phyloP scores from a whole-genome alignment of 1,140 invertebrate species.

The Megalonaias nervosa region DNA sequence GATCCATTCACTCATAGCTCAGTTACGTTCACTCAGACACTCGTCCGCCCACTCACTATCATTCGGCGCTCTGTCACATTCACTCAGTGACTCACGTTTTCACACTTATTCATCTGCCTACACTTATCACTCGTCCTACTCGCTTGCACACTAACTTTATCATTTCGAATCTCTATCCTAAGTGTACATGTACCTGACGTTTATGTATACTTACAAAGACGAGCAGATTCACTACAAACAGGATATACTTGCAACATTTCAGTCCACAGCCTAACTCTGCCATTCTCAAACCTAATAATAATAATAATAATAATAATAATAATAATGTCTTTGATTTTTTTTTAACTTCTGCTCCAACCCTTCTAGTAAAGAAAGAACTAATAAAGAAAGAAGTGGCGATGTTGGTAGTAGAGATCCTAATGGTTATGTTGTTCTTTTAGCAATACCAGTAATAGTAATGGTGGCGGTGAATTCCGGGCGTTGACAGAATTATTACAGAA shows the following conservation, averaged over 20 bases:
- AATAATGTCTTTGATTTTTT: no score
- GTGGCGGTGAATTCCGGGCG: no score
- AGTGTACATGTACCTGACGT: neutral
- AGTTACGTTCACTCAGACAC: neutral
- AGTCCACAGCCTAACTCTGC: slow-evolving; percentile 28
- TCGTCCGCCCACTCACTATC: neutral
- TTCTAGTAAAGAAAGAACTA: no score
- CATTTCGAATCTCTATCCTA: no score
- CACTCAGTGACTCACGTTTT: neutral
- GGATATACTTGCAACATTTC: slow-evolving; percentile 34
- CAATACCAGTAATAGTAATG: no score
- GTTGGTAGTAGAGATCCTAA: no score
- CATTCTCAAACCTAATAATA: slow-evolving; percentile 10
- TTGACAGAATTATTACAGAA: no score
- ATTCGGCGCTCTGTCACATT: neutral
- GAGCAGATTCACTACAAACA: slow-evolving; percentile 38
- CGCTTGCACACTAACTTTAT: no score
- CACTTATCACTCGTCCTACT: neutral
- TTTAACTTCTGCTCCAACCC: no score
- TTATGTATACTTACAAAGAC: slow-evolving; percentile 38
- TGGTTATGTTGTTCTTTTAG: no score
- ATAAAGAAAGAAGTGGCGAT: no score
- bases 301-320: neutral
- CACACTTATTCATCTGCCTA: neutral
- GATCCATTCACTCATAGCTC: neutral